Evolutionary conservation across 2,797 vertebrate genomes (phyloP), one percentile per base, ranked within the genome.

Genomic region (Danio kyathit): DNA sequence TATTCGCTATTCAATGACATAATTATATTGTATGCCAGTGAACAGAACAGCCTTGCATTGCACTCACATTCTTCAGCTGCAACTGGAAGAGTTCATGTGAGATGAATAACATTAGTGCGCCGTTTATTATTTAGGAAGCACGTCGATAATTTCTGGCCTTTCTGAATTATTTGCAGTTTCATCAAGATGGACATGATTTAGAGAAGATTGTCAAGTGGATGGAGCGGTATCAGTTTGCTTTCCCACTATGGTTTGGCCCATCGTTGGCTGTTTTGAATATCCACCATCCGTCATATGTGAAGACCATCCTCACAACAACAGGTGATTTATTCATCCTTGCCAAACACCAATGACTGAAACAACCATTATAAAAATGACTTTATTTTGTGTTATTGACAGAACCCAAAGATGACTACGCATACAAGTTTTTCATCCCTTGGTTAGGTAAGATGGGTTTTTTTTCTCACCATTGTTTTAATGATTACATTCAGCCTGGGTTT

Each of bases 221-320:
- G 51, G 40, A 92, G 76, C 49, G 91, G 40, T 96, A 96, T 59
- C 95, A 95, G 0, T 91, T 92, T 66, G 95, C 94, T 14, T 96
- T 94, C 56, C 92, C 94, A 6, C 0, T 94, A 2, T 96, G 95
- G 95, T 63, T 96, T 83, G 96, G 96, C 5, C 94, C 95, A 0
- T 88, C 92, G 65, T 1, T 92, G 7, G 85, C 89, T 64, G 2
- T 85, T 74, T 70, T 98, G 12, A 29, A 75, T 14, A 82, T 97
- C 86, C 93, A 95, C 83, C 96, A 99, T 78, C 96, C 96, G 11
- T 95, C 96, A 73, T 98, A 97, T 80, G 94, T 89, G 19, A 97
- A 96, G 91, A 90, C 80, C 3, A 4, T 98, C 46, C 84, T 96
- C 78, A 81, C 86, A 46, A 90, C 93, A 89, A 87, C 94, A 67